Evolutionary conservation across 2,888 invertebrate genomes (phyloP), one percentile per base, ranked within the genome.

Genomic region (Lithophane leautieri): DNA sequence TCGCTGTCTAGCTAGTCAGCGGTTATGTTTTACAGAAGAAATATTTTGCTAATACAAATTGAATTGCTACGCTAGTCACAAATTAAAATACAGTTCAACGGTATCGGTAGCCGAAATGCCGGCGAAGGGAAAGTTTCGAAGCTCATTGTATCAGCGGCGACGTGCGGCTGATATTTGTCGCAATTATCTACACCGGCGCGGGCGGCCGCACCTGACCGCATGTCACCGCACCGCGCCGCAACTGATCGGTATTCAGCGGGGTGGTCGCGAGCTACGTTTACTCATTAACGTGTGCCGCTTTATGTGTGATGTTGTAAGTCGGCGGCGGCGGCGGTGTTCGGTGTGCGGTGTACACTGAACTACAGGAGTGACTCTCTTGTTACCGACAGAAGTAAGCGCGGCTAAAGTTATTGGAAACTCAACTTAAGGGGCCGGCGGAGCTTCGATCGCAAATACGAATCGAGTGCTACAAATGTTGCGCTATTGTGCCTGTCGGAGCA

Each of bases 131-230:
- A 54, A 76, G 68, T 79, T 42, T 68, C 34, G 8, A n/a, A 70
- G 40, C 50, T 61, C 65, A 47, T 16, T 61, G 74, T 50, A 16
- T 56, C 28, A n/a, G 70, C 14, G 66, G 34, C 42, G 65, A n/a
- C 40, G 44, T 12, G 54, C 52, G 68, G 28, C 28, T 62, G 56
- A 70, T 80, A 84, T 78, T 82, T 77, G 80, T 73, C 25, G 71
- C 76, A 82, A 82, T 82, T 80, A 76, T 3, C 6, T 70, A 63
- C 8, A 61, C n/a, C 47, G 42, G 63, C 61, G n/a, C 56, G 34
- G 28, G n/a, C 7, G 40, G 40, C 60, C 74, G 70, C 74, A 34
- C 44, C 70, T 54, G 71, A 34, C 70, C 58, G 47, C 71, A 40
- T 47, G 69, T 66, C 44, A 22, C 54, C 58, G 40, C 71, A 19